A percentile compares a stretch with the other conserved stretches of the same genome.
Conservation (phyloP, 2,888 invertebrate genomes). For the Rhamnusium bicolor region DNA sequence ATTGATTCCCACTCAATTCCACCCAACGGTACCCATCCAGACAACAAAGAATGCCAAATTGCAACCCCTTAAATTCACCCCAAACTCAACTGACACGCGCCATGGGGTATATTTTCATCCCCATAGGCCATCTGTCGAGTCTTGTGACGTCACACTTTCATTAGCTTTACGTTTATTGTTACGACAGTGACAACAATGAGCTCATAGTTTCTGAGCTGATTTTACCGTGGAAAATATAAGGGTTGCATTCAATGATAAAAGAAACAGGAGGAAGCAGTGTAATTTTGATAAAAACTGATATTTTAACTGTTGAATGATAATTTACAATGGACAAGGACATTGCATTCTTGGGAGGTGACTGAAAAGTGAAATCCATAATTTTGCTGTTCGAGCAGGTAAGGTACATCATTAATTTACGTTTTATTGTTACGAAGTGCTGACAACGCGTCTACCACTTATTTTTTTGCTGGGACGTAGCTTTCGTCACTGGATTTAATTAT, state of each 20-base stretch:
- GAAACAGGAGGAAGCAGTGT: not conserved
- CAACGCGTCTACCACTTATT: too few relatives aligned
- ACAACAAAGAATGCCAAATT: conserved; percentile 29
- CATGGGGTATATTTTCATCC: conserved; percentile 47
- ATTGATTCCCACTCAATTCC: not conserved
- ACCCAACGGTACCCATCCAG: conserved; percentile 8
- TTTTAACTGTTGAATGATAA: too few relatives aligned
- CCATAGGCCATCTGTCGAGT: conserved; percentile 51
- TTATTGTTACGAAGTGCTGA: too few relatives aligned
- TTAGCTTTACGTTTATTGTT: conserved; percentile 50
- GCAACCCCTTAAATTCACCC: conserved; percentile 38
- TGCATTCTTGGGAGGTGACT: too few relatives aligned
- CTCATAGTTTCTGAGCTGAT: not conserved
- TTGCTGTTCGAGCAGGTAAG: too few relatives aligned
- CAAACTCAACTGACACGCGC: conserved; percentile 44
- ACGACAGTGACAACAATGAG: conserved; percentile 17
- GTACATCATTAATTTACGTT: too few relatives aligned
- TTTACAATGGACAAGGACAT: too few relatives aligned
- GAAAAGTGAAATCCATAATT: too few relatives aligned
- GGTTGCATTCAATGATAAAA: not conserved
- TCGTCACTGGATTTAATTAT: too few relatives aligned
- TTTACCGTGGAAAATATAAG: not conserved
- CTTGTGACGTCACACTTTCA: conserved; percentile 51
- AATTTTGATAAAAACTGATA: too few relatives aligned
- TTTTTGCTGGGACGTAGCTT: too few relatives aligned